A percentile compares a stretch with the other conserved stretches of the same genome.
phyloP scores from a whole-genome alignment of 2,888 invertebrate species.

The Phalera bucephala region DNA sequence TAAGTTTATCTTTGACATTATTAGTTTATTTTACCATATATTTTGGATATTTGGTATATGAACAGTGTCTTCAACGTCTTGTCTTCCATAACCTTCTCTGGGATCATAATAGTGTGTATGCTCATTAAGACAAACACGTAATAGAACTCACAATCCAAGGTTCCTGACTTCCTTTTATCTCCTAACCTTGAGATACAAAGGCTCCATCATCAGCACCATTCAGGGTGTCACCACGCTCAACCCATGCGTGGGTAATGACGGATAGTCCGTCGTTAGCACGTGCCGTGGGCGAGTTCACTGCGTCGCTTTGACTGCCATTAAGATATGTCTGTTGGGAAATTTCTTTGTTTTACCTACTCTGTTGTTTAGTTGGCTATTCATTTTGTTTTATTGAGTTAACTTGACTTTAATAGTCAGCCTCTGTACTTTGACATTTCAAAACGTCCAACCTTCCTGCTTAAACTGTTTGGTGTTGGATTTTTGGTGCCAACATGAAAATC shows the following conservation, averaged over 20 bases:
- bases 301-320: constrained; percentile 17
- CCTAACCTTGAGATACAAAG: background rate
- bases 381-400: background rate
- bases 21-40: too few species aligned
- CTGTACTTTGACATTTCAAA: too few species aligned
- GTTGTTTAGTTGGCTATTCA: background rate
- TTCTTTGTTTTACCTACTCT: background rate
- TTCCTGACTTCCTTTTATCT: background rate
- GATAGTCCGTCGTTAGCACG: constrained; percentile 21
- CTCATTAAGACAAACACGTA: too few species aligned
- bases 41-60: too few species aligned
- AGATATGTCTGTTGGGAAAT: constrained; percentile 11
- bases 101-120: too few species aligned
- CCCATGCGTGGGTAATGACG: constrained; percentile 24
- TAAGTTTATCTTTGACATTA: background rate
- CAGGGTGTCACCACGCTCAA: background rate
- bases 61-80: too few species aligned
- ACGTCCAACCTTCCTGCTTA: too few species aligned
- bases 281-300: constrained; percentile 17
- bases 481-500: too few species aligned
- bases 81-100: too few species aligned
- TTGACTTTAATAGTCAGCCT: too few species aligned
- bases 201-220: background rate
- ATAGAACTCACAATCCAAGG: background rate
- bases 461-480: too few species aligned